phyloP scores from a whole-genome alignment of 2,888 invertebrate genomes.

The Adelognathus sp. region DNA sequence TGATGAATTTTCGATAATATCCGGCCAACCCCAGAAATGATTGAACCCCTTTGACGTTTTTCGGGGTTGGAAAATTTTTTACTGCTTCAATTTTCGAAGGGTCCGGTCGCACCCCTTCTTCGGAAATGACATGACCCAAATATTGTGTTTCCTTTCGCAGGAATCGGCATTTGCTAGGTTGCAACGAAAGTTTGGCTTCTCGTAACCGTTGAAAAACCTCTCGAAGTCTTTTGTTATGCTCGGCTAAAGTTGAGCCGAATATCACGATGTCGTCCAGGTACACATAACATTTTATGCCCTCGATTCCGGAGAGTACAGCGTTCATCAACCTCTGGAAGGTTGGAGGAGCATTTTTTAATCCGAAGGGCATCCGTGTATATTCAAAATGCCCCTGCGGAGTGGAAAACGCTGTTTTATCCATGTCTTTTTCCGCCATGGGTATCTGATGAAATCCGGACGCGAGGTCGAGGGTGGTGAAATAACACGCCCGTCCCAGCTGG shows the following conservation, averaged over 20 bases:
- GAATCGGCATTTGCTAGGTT: not conserved
- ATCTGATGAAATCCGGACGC: constrained; percentile 16
- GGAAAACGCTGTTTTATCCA: not conserved
- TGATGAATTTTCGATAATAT: constrained; percentile 28
- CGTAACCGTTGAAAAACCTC: not conserved
- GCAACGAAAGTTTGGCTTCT: not conserved
- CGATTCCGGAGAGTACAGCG: not conserved
- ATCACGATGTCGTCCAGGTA: too few relatives aligned
- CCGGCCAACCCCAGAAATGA: constrained; percentile 15
- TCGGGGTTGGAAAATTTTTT: not conserved
- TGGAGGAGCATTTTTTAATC: constrained; percentile 22
- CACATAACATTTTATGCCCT: not conserved
- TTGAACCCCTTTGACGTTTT: not conserved
- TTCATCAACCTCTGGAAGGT: constrained; percentile 30
- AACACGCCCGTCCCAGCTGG: constrained; percentile 49
- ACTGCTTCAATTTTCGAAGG: not conserved
- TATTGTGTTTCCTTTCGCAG: constrained; percentile 3
- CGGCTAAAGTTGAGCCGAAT: not conserved
- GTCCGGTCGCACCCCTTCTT: not conserved
- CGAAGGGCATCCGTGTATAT: constrained; percentile 22
- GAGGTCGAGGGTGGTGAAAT: constrained; percentile 13
- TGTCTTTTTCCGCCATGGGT: not conserved
- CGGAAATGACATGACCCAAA: constrained; percentile 5
- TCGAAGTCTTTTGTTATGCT: not conserved
- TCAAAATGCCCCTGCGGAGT: constrained; percentile 2